These are phyloP conservation scores for Catajapyx aquilonaris DNA, from an alignment of 1,140 invertebrate species.

Conservation along the genomic window DNA sequence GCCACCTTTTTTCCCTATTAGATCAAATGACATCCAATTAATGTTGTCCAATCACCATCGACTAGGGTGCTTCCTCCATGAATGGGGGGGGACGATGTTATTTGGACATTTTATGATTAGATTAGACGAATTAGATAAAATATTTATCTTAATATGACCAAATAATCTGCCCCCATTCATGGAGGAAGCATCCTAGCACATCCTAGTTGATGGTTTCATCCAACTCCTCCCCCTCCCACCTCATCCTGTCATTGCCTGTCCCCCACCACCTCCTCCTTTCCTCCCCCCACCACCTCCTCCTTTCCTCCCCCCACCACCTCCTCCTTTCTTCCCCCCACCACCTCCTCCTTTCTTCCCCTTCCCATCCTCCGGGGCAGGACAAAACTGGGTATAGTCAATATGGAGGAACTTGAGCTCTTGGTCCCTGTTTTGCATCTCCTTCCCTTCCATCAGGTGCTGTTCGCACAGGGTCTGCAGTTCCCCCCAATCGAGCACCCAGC, in stretches of 20 bases:
- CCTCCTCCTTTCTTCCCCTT: slow-evolving; percentile 22
- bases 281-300: background rate
- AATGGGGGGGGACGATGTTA: too few relatives aligned
- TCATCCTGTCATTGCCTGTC: slow-evolving; percentile 2
- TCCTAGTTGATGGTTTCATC: too few relatives aligned
- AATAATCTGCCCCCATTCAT: too few relatives aligned
- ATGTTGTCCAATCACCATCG: too few relatives aligned
- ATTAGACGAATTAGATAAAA: too few relatives aligned
- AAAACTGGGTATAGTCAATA: slow-evolving; percentile 39
- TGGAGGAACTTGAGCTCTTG: slow-evolving; percentile 39
- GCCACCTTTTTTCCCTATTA: too few relatives aligned
- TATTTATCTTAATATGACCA: too few relatives aligned
- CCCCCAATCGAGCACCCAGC: slow-evolving; percentile 34
- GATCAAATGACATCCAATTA: too few relatives aligned
- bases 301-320: background rate
- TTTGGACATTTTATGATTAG: too few relatives aligned
- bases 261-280: background rate
- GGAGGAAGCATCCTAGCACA: too few relatives aligned
- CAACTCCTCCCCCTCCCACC: slow-evolving; percentile 14
- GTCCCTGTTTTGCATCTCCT: slow-evolving; percentile 31
- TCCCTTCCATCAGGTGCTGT: slow-evolving; percentile 32
- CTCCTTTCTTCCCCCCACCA: slow-evolving; percentile 1
- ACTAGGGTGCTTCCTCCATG: too few relatives aligned
- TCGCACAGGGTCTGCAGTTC: slow-evolving; percentile 32
- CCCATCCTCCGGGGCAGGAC: slow-evolving; percentile 22